phyloP scores from a whole-genome alignment of 2,113 vertebrate genomes.

The Paramisgurnus dabryanus region DNA sequence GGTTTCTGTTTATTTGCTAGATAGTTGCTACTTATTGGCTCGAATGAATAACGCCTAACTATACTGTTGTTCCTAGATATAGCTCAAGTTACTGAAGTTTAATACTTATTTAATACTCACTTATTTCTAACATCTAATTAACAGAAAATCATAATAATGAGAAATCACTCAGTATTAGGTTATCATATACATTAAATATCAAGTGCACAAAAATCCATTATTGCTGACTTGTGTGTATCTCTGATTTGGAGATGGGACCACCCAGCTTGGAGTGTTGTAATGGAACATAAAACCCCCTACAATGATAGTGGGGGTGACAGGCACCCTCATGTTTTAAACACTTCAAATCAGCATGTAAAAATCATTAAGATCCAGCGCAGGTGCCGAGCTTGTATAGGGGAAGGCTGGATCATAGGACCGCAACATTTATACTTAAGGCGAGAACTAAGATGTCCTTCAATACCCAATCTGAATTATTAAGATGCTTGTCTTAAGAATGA shows the following conservation, averaged over 20 bases:
- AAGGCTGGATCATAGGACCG: slow-evolving; percentile 49
- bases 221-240: slow-evolving; percentile 21
- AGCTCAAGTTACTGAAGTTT: too few species aligned
- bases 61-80: too few species aligned
- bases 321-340: slow-evolving; percentile 60
- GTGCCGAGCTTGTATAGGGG: slow-evolving; percentile 55
- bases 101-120: too few species aligned
- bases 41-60: too few species aligned
- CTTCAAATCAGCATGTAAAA: slow-evolving; percentile 69
- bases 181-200: background rate
- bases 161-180: background rate
- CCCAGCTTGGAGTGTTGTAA: slow-evolving; percentile 64
- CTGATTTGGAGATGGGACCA: slow-evolving; percentile 65
- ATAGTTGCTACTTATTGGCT: too few species aligned
- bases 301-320: slow-evolving; percentile 57
- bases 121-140: background rate
- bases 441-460: background rate
- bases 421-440: slow-evolving; percentile 4
- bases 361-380: slow-evolving; percentile 60
- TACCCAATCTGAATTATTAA: background rate
- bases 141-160: background rate
- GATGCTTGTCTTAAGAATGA: background rate
- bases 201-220: background rate
- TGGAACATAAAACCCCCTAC: slow-evolving; percentile 64
- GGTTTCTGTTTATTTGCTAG: too few species aligned